Evolutionary conservation across 2,113 vertebrate species (phyloP), one percentile per base, ranked within the genome.

Genomic region (Eleginops maclovinus): DNA sequence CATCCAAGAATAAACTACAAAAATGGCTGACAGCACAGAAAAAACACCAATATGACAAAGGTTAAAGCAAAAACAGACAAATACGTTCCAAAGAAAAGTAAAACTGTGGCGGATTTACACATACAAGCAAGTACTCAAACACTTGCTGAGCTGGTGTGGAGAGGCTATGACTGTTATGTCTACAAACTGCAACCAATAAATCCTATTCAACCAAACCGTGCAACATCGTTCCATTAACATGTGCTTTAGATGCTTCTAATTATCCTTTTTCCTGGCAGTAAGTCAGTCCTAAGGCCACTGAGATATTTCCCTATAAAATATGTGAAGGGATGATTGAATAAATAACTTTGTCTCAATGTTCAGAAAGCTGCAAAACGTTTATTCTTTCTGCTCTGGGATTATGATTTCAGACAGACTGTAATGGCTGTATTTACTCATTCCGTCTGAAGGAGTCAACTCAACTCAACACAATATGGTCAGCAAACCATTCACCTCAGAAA

Each of bases 401-500:
- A 58, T 11, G 24, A 28, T 4, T 72, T 67, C 16, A 16, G 15
- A 68, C 7, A 72, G n/a, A 62, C 16, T 58, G 16, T 10, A 70
- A 43, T 68, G 14, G 50, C 49, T 16, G 0, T 15, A n/a, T 58
- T 61, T 22, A 54, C 12, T 65, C 47, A 62, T 66, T 54, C 11
- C 41, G 59, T 64, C 40, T 73, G 19, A 51, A 21, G 24, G n/a
- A 59, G 17, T 47, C 40, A 16, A 51, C 72, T 40, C 65, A 49
- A n/a, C n/a, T n/a, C 68, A 50, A 40, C 21, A 68, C 17, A 72
- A 51, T 56, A 19, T 24, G 49, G 4, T 51, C 50, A 83, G 28
- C 36, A 53, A 58, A 36, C 13, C 26, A 3, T 65, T 46, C 60
- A 71, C 51, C 43, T 72, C 41, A 72, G 24, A 62, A 7, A 60